Base-by-base conservation (phyloP, 1,140 invertebrate genomes). In the Leptoteleia sp. region DNA sequence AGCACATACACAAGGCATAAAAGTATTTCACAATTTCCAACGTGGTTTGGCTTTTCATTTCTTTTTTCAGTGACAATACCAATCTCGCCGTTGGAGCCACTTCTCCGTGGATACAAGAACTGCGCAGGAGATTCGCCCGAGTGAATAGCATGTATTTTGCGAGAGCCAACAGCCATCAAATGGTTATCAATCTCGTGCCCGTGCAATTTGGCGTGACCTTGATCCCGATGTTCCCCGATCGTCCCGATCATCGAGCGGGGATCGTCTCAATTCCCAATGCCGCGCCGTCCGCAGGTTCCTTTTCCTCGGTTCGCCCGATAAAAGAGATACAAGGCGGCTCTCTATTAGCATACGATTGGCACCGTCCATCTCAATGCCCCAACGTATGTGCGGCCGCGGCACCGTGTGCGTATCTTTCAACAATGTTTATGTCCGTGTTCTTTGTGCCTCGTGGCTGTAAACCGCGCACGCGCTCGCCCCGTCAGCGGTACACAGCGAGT, bases 261-360 rank as follows among this genome's bases (percentile, higher is more conserved):
- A 71, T 59, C 79, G 64, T 76, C n/a, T n/a, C 81, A 82, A 76
- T 75, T n/a, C 68, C 62, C 81, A 78, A 84, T 79, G 45, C 38
- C 65, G 70, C n/a, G n/a, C n/a, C 64, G 79, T 80, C 59, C 67
- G 71, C 61, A 75, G 80, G 65, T 81, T 71, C 70, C 81, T 80
- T 25, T 84, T 57, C 59, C 67, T 42, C 55, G 48, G 50, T 45
- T 65, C 52, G 57, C 55, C n/a, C 70, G 67, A 79, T 85, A 86
- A 87, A 84, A 80, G 82, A 85, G 80, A 83, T 81, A 86, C 83
- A 83, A 87, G 71, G 75, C 65, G 67, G 78, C 81, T 87, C 22
- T 6, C 81, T 85, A 89, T 89, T 88, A 89, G 85, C 85, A 88
- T 88, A 88, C 86, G 86, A 89, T 89, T 89, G 87, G 87, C 87